Conservation (phyloP, 2,797 vertebrate species). For the Merluccius polli region DNA sequence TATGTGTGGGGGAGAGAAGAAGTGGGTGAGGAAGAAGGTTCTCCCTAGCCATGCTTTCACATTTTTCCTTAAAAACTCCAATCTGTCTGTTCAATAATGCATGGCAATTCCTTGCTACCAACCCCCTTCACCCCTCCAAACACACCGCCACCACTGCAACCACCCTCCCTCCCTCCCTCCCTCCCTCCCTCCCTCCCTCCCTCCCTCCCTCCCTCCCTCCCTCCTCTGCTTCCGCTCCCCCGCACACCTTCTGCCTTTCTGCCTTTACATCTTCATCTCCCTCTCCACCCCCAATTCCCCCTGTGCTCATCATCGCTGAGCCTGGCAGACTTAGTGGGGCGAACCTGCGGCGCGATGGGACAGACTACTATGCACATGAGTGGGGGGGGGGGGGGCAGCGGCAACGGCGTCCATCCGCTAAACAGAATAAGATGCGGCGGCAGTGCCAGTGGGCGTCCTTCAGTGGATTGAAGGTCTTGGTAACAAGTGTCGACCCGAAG, state of each 20-base stretch:
- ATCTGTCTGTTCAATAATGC: slow-evolving; percentile 74
- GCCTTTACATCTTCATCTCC: not conserved
- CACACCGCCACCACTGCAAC: slow-evolving; percentile 56
- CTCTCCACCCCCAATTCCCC: not conserved
- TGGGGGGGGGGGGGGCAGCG: slow-evolving; percentile 39
- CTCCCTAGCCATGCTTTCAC: slow-evolving; percentile 71
- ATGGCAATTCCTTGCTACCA: slow-evolving; percentile 57
- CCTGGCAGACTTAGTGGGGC: slow-evolving; percentile 21
- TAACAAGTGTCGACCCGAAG: not conserved
- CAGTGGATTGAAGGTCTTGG: not conserved
- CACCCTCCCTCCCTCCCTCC: not conserved
- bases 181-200: not conserved
- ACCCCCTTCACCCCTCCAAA: slow-evolving; percentile 52
- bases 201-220: not conserved
- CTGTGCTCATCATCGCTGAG: not conserved
- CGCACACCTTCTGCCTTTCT: not conserved
- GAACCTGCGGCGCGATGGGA: slow-evolving; percentile 45
- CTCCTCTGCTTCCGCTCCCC: not conserved
- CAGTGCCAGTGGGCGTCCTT: not conserved
- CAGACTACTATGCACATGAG: not conserved
- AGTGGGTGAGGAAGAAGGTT: slow-evolving; percentile 57
- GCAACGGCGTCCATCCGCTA: not conserved
- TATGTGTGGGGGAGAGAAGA: slow-evolving; percentile 53
- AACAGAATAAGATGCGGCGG: no score
- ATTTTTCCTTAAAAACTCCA: slow-evolving; percentile 74